A percentile compares a stretch with the other conserved stretches of the same genome.
Evolutionary conservation across 2,797 vertebrate species (phyloP).

Genomic region (Bradypodion pumilum): DNA sequence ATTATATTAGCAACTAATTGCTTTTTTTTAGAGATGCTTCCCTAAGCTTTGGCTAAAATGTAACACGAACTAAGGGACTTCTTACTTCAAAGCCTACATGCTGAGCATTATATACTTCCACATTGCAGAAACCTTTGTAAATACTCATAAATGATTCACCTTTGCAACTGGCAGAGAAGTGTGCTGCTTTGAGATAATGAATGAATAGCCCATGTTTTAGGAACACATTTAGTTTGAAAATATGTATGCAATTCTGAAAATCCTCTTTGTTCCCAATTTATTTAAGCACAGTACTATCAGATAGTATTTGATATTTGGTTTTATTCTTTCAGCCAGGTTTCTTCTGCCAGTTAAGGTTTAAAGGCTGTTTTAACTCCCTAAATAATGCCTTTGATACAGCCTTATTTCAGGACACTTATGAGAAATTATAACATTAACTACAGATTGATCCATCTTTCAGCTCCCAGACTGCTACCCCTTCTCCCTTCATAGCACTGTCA

Average conservation of each 20-base stretch:
- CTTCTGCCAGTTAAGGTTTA: neutral
- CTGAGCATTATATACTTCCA: neutral
- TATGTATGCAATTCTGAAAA: neutral
- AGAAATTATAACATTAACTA: neutral
- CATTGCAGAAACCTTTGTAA: neutral
- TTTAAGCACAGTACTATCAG: no score
- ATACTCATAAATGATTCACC: slow-evolving; percentile 6
- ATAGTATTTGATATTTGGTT: neutral
- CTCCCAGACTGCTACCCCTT: neutral
- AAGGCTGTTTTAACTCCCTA: neutral
- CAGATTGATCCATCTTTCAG: neutral
- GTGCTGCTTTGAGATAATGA: neutral
- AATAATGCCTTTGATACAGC: neutral
- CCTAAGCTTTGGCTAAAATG: neutral
- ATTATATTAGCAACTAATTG: neutral
- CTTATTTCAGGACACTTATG: neutral
- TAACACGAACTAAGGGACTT: neutral
- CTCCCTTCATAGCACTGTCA: neutral
- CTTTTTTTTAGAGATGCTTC: neutral
- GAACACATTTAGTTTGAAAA: neutral
- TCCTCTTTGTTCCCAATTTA: neutral
- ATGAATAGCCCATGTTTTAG: neutral
- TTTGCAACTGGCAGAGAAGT: slow-evolving; percentile 24
- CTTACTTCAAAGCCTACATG: neutral
- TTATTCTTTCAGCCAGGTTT: neutral